Conservation (phyloP, 2,888 invertebrate genomes). For the Unio pictorum region DNA sequence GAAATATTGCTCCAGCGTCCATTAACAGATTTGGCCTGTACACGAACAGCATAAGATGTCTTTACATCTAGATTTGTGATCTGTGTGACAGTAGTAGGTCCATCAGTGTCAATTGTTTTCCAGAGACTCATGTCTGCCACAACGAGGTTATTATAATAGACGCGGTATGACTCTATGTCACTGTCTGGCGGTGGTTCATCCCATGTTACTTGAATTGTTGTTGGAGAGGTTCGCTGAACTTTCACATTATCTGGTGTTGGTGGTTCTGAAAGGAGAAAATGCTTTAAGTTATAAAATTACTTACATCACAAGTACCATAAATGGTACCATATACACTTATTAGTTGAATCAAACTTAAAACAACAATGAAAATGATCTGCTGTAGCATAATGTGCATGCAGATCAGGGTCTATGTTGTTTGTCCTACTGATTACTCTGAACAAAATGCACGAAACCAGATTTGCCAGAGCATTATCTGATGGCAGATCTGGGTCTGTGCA, state of each 20-base stretch:
- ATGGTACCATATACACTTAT: too few relatives aligned
- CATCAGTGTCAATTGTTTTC: conserved; percentile 59
- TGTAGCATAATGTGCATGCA: too few relatives aligned
- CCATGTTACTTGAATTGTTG: conserved; percentile 85
- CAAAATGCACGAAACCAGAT: too few relatives aligned
- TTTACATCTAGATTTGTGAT: conserved; percentile 58
- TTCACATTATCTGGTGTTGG: conserved; percentile 93
- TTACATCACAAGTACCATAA: neutral
- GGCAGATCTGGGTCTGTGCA: too few relatives aligned
- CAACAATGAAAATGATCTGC: too few relatives aligned
- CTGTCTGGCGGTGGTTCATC: conserved; percentile 74
- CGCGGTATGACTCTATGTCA: conserved; percentile 65
- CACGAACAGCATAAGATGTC: conserved; percentile 62
- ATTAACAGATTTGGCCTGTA: conserved; percentile 62
- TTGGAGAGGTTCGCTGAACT: conserved; percentile 94
- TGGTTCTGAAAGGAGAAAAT: conserved; percentile 80
- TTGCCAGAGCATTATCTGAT: too few relatives aligned
- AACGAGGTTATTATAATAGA: conserved; percentile 65
- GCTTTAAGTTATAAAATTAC: neutral
- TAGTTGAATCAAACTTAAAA: too few relatives aligned
- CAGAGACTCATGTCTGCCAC: conserved; percentile 61
- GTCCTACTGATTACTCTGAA: too few relatives aligned
- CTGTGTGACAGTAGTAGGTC: conserved; percentile 62
- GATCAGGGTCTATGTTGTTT: too few relatives aligned
- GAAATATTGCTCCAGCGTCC: conserved; percentile 67